Evolutionary conservation across 2,113 vertebrate genomes (phyloP), one percentile per base, ranked within the genome.

Genomic region (Emydura subglobosa): DNA sequence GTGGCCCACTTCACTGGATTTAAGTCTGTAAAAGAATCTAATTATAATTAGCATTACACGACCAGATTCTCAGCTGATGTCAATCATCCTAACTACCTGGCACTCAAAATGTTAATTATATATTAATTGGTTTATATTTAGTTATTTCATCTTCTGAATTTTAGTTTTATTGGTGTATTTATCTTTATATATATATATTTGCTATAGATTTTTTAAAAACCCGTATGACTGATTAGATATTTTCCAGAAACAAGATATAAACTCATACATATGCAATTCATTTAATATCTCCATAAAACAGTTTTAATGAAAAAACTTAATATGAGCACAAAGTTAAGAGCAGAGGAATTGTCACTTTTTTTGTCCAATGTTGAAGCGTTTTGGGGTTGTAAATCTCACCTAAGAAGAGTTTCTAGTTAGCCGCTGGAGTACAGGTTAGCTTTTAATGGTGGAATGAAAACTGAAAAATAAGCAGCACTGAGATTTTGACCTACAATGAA

Each of bases 401-500:
- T 88, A 47, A 68, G 79, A 90, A 94, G n/a, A 2, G 1, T 44
- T 21, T 82, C 7, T 72, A 94, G 65, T 55, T 85, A 88, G 59
- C 96, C 80, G 0, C 14, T 79, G 86, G 80, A 86, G 11, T 89
- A 96, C 39, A n/a, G 39, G 27, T 83, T 92, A 81, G 44, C 88
- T 93, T 51, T 80, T 94, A 96, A 86, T 34, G 74, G 79, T 83
- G 79, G 44, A 53, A 94, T 12, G 10, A 94, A 95, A 94, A 83
- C 86, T 79, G 87, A 90, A 96, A 95, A 95, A 91, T 82, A 95
- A 96, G 82, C 91, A 2, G 3, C 47, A 72, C 55, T 90, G 92
- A 91, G 96, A 93, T 84, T 94, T 83, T 96, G 91, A 96, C 94
- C 93, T 87, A 19, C 81, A 86, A 29, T 74, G 87, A 94, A 29